Percentiles rank a stretch among this genome's conserved stretches.
Evolutionary conservation across 2,113 vertebrate genomes (phyloP).

Genomic region (Mastomys natalensis): DNA sequence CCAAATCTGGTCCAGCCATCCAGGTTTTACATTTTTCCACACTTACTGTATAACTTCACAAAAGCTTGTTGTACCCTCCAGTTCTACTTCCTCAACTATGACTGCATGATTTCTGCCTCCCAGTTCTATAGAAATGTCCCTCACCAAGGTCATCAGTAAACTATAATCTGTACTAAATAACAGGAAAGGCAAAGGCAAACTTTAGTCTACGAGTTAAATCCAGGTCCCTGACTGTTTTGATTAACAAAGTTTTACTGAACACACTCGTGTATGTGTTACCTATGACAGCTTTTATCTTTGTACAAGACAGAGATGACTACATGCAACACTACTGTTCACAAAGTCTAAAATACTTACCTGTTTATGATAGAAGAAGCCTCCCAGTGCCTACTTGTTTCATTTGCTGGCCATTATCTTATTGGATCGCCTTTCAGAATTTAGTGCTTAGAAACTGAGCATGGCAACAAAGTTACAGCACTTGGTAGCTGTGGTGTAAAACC

Average conservation of each 20-base stretch:
- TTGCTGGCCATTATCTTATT: conserved; percentile 33
- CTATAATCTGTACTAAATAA: neutral
- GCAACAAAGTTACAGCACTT: neutral
- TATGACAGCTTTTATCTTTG: neutral
- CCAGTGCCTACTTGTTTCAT: neutral
- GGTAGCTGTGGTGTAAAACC: neutral
- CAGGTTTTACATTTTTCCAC: neutral
- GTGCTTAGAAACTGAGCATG: neutral
- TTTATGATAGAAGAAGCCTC: neutral
- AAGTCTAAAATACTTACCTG: neutral
- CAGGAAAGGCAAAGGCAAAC: neutral
- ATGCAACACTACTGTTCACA: neutral
- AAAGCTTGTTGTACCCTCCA: neutral
- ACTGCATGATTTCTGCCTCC: neutral
- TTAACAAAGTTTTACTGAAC: conserved; percentile 44
- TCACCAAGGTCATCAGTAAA: conserved; percentile 27
- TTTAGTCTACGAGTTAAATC: neutral
- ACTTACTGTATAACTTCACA: neutral
- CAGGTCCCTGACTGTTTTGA: neutral
- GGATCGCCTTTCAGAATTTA: conserved; percentile 19
- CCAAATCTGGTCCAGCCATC: neutral
- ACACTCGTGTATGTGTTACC: neutral
- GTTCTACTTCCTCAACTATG: neutral
- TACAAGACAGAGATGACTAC: neutral
- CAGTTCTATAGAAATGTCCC: neutral